Evolutionary conservation across 2,888 invertebrate genomes (phyloP).

Genomic region (Seira musarum): DNA sequence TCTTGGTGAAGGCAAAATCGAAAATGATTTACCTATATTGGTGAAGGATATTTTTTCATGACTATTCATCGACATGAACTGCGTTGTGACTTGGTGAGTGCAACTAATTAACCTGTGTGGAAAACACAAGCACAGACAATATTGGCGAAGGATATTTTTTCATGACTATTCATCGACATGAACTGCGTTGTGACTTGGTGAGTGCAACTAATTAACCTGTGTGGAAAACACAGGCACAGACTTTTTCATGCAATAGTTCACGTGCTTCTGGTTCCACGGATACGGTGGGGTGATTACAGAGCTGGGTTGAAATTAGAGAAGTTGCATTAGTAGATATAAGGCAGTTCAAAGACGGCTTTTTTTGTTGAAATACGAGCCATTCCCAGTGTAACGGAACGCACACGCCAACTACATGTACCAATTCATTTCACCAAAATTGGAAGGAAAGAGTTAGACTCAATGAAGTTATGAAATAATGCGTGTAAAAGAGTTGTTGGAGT

Average conservation of each 20-base stretch:
- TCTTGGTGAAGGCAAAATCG: background rate
- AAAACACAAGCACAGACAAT: background rate
- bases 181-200: constrained; percentile 2
- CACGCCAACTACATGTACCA: too few species aligned
- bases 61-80: background rate
- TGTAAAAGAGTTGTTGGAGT: background rate
- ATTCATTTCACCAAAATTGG: constrained; percentile 12
- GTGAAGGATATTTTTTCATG: background rate
- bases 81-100: constrained; percentile 8
- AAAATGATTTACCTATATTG: background rate
- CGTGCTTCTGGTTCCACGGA: background rate
- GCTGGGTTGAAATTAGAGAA: too few species aligned
- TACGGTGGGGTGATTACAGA: too few species aligned
- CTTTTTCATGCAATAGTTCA: background rate
- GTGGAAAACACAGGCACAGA: background rate
- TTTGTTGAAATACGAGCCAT: too few species aligned
- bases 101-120: constrained; percentile 8
- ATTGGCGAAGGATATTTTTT: background rate
- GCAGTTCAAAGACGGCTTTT: too few species aligned
- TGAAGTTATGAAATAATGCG: background rate
- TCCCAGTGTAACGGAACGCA: too few species aligned
- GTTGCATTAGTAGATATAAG: too few species aligned
- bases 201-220: constrained; percentile 12
- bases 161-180: constrained; percentile 10
- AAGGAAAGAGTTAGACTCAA: background rate